These are phyloP conservation scores for Gymnocheta viridis DNA, from an alignment of 2,888 invertebrate species.

Conservation along the genomic window DNA sequence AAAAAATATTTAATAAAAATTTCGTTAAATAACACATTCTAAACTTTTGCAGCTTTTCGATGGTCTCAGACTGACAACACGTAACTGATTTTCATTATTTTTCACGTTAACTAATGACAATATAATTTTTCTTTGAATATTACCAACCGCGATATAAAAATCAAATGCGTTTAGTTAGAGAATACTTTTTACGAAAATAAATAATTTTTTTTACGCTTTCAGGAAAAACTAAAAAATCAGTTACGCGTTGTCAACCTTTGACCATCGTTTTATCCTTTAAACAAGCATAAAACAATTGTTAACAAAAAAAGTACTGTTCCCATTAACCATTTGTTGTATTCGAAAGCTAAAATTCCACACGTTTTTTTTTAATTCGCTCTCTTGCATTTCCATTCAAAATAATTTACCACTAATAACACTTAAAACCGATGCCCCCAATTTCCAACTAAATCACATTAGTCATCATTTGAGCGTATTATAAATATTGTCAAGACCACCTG, in stretches of 20 bases:
- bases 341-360: not conserved
- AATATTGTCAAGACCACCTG: slow-evolving; percentile 78
- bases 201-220: no score
- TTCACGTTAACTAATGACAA: no score
- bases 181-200: no score
- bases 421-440: slow-evolving; percentile 77
- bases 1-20: no score
- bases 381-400: slow-evolving; percentile 71
- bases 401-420: slow-evolving; percentile 72
- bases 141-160: no score
- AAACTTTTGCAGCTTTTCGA: not conserved
- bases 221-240: no score
- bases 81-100: no score
- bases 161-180: no score
- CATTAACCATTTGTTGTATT: slow-evolving; percentile 7
- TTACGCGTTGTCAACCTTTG: no score
- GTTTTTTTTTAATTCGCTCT: not conserved
- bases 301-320: slow-evolving; percentile 23
- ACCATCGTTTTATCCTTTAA: not conserved
- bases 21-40: not conserved
- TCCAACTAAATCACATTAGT: slow-evolving; percentile 80
- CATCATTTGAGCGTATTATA: slow-evolving; percentile 83
- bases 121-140: no score
- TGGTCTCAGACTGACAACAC: no score
- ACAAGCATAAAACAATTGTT: not conserved